Evolutionary conservation across 92 coral and sea anemone genomes (phyloP).

Genomic region (Umimayanthus kanabou): DNA sequence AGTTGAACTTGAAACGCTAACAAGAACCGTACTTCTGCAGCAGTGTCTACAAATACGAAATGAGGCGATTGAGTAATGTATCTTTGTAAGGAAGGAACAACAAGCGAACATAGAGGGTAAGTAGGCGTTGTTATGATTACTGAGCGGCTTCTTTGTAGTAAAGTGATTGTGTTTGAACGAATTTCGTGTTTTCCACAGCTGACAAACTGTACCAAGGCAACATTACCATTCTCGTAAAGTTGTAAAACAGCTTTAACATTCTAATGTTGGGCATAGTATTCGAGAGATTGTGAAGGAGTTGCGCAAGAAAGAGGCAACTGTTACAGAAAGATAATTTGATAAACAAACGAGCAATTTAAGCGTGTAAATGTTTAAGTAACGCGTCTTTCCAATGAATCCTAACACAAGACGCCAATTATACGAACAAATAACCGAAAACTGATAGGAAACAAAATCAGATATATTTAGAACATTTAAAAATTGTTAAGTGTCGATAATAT

Average conservation of each 20-base stretch:
- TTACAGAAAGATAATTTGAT: not conserved
- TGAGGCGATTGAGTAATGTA: not conserved
- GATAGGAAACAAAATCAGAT: not conserved
- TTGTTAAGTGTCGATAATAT: not conserved
- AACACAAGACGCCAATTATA: not conserved
- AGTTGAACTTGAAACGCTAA: not conserved
- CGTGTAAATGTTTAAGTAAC: not conserved
- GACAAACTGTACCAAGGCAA: not conserved
- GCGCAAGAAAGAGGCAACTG: not conserved
- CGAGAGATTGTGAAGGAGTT: not conserved
- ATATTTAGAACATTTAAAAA: not conserved
- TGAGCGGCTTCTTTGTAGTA: not conserved
- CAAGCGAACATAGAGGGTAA: conserved; percentile 8
- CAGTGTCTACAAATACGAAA: not conserved
- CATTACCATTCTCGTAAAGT: not conserved
- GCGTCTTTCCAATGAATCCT: conserved; percentile 2
- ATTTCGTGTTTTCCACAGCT: not conserved
- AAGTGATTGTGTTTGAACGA: not conserved
- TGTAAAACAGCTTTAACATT: not conserved
- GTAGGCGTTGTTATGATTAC: conserved; percentile 9
- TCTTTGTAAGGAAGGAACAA: not conserved
- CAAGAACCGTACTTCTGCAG: not conserved
- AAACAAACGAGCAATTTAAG: conserved; percentile 3
- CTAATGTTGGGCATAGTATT: not conserved
- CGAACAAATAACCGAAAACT: not conserved